Base-by-base conservation (phyloP, 2,888 invertebrate species). In the Drosophila tripunctata region DNA sequence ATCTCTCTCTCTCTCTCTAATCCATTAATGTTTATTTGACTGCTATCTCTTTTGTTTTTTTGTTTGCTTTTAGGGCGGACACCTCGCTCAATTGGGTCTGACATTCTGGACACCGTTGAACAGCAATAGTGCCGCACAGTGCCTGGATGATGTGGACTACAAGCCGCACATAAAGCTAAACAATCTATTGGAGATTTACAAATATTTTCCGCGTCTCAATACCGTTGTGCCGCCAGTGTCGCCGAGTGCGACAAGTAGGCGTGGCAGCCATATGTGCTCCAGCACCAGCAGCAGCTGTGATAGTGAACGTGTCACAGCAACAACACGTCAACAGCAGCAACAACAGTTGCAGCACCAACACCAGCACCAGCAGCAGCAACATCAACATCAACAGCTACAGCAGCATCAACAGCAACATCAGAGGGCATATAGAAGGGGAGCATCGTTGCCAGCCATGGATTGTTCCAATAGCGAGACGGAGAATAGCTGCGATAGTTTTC, bases 61-160 rank as follows among this genome's bases (percentile, higher is more conserved):
- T 36, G n/a, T 2, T 8, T 14, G 0, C 19, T 27, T 36, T 1
- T 41, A 94, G 94, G 97, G 96, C 66, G 96, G 96, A 22, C 94
- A 94, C 82, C 93, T 95, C 90, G 96, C 96, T 27, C 94, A 94
- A 76, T 90, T 96, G 63, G 95, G 94, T 10, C 95, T 95, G 27
- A 96, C 96, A 0, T 95, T 97, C 15, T 96, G 96, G 96, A 93
- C 96, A 75, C 96, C 96, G 22, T 90, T 95, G 38, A 89, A 78
- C 62, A 81, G 78, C 69, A 75, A 69, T 57, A 63, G 68, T 19
- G 76, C 82, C 2, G 62, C 74, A 0, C 74, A 80, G 40, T 80
- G 84, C 48, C 69, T 89, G 51, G 81, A 82, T 57, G 88, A 80
- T 55, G 88, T 89, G 30, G 75, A 88, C 27, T 76, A 87, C 57